Evolutionary conservation across 2,113 vertebrate species (phyloP), one percentile per base, ranked within the genome.

Genomic region (Eidolon helvum): DNA sequence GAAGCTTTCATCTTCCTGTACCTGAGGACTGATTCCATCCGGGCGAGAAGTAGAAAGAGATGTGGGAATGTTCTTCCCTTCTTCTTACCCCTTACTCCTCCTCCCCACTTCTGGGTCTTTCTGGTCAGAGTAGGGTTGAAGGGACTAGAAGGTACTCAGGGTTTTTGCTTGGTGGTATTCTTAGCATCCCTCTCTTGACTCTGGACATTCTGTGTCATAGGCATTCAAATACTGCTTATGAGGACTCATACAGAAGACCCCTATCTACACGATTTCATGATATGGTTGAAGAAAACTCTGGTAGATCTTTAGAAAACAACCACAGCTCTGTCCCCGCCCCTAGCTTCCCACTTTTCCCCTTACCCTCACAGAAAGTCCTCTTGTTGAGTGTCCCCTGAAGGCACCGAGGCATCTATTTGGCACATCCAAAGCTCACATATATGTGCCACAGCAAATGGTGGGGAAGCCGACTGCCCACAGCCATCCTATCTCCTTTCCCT

Each of bases 21-120:
- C 7, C 53, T 48, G 24, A 74, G n/a, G 3, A 3, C 35, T n/a
- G 8, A 57, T 6, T 63, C 66, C 0, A 0, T 40, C 16, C 11
- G 7, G n/a, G 35, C 74, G 26, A 69, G 18, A 38, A 78, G 8
- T 30, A n/a, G 38, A 1, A 9, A 87, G 28, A 74, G 3, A 10
- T 22, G 15, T 38, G 26, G 48, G 7, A 21, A 45, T 22, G 9
- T 40, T 43, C 38, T 66, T 50, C 45, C 50, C 35, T 57, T 84
- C 24, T 50, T 30, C n/a, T 79, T 48, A 14, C 43, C 7, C 3
- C 18, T 75, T 33, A 57, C 10, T 74, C 21, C 12, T 84, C 74
- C 68, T 90, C 69, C 48, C 28, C 22, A 75, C 8, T 24, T 84
- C 35, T 69, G n/a, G 22, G 10, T 91, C 83, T 71, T 75, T 68